Percentiles rank a stretch among this genome's conserved stretches.
Evolutionary conservation across 2,888 invertebrate species (phyloP).

Genomic region (Aphidoletes aphidimyza): DNA sequence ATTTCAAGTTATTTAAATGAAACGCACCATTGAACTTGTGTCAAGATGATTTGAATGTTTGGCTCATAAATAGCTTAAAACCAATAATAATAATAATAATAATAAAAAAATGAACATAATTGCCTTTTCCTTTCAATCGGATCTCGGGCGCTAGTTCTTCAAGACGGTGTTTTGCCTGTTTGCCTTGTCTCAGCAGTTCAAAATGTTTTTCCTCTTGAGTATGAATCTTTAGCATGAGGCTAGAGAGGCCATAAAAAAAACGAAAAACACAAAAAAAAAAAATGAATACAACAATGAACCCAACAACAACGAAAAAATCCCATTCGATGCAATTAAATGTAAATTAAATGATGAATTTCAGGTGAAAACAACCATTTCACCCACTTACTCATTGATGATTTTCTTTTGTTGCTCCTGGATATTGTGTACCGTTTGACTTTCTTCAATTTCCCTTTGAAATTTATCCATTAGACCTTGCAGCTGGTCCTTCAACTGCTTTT

Average conservation of each 20-base stretch:
- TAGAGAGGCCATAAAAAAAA: too few species aligned
- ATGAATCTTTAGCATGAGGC: slow-evolving; percentile 56
- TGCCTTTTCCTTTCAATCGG: slow-evolving; percentile 61
- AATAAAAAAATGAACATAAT: slow-evolving; percentile 20
- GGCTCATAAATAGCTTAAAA: background rate
- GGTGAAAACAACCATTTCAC: too few species aligned
- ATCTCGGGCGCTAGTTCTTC: slow-evolving; percentile 63
- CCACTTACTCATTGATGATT: slow-evolving; percentile 54
- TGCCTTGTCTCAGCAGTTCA: slow-evolving; percentile 60
- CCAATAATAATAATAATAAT: background rate
- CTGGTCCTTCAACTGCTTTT: slow-evolving; percentile 53
- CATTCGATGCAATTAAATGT: background rate
- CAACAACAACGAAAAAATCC: background rate
- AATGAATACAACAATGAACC: background rate
- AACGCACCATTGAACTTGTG: background rate
- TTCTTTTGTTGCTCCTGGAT: slow-evolving; percentile 55
- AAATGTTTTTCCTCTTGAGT: slow-evolving; percentile 60
- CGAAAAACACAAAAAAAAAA: background rate
- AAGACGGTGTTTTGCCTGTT: slow-evolving; percentile 63
- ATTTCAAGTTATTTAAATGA: background rate
- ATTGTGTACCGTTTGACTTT: slow-evolving; percentile 53
- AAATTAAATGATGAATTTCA: background rate
- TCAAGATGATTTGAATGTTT: background rate
- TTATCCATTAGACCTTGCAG: slow-evolving; percentile 54
- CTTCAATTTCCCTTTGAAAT: slow-evolving; percentile 55